Base-by-base conservation (phyloP, 1,140 invertebrate species). In the Cheumatopsyche charites region DNA sequence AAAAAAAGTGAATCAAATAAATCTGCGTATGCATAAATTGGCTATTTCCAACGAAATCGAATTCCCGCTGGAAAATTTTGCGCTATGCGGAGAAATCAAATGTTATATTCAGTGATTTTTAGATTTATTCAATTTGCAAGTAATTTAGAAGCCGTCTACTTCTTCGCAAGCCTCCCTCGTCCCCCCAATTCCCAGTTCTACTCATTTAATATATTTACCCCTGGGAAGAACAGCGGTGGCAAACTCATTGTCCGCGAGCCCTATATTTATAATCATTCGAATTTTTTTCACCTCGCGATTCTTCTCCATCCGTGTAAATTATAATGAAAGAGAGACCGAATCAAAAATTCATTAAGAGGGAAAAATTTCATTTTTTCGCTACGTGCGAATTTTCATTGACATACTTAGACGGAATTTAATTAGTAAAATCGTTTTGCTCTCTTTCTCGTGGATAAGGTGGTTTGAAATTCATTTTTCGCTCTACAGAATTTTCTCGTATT, bases 81-180 rank as follows among this genome's bases (percentile, higher is more conserved):
- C 29, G 43, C 49, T 47, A 62, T 63, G 23, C 29, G 41, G 19
- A 63, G 63, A 75, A 73, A 73, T 63, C 58, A 69, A 71, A 73
- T 72, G 70, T 72, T 47, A 75, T 73, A 73, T 73, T 73, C 74
- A 67, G 65, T 73, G 72, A 76, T 73, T 76, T 76, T 76, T 76
- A 73, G 72, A 76, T 76, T 76, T 76, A 76, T 76, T 73, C 70
- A 72, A 76, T 76, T 76, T 76, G 72, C 67, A 67, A 76, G 75
- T 76, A 76, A 76, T 73, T 76, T 76, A 72, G 75, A 76, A 65
- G 36, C 75, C 19, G 58, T 42, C 70, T 58, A 58, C 55, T 58
- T 58, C 55, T 15, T 15, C 15, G 2, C 43, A 4, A 3, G 3
- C 19, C 49, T n/a, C 71, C 49, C 36, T 9, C 29, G 9, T 36